phyloP scores from a whole-genome alignment of 2,113 vertebrate genomes.

The Sapajus apella region DNA sequence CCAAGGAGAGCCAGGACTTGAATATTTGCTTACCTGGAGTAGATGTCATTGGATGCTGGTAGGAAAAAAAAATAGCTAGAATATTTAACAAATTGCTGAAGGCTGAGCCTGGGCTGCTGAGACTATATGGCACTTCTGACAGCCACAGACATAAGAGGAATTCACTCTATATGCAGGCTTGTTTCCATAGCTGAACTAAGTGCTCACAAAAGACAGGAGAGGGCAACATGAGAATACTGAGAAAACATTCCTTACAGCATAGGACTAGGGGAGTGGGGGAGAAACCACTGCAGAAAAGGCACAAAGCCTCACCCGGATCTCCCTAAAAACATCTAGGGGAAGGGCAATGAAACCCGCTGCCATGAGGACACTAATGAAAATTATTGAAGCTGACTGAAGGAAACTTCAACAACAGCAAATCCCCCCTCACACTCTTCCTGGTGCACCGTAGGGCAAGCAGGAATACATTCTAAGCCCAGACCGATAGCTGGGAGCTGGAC shows the following conservation, averaged over 20 bases:
- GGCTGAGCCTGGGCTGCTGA: not conserved
- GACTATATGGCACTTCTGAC: not conserved
- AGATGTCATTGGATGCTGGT: not conserved
- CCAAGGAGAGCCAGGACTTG: no score
- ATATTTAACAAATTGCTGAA: not conserved
- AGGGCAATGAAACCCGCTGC: not conserved
- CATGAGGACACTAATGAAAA: not conserved
- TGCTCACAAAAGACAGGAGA: not conserved
- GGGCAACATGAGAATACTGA: not conserved
- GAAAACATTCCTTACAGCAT: accelerated
- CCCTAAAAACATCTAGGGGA: not conserved
- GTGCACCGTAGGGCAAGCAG: accelerated
- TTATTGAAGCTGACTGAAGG: not conserved
- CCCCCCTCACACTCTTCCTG: not conserved
- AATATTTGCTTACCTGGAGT: not conserved
- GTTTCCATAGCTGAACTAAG: no score
- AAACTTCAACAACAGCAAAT: not conserved
- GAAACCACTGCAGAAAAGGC: not conserved
- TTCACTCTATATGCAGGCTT: not conserved
- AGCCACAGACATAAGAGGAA: not conserved
- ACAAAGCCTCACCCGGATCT: not conserved
- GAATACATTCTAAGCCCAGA: not conserved
- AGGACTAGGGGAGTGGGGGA: no score
- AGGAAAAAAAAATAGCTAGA: not conserved
- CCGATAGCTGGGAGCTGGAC: not conserved